Evolutionary conservation across 2,888 invertebrate species (phyloP).

Genomic region (Lamellibrachia columna): DNA sequence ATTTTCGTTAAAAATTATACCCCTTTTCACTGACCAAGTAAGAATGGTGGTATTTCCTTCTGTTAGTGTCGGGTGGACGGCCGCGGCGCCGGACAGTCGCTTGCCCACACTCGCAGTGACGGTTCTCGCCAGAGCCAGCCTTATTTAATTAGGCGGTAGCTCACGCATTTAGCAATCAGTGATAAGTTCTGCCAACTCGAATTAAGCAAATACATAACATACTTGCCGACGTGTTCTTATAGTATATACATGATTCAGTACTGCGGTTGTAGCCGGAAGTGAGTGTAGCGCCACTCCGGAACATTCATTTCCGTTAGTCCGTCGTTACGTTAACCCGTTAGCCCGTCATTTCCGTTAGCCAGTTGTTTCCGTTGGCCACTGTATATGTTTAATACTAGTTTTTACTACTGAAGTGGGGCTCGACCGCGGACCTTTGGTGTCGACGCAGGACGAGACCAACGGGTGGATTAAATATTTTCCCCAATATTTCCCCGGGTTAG

Average conservation of each 20-base stretch:
- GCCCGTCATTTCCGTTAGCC: background rate
- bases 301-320: background rate
- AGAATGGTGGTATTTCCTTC: background rate
- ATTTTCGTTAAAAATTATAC: no score
- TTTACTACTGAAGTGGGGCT: background rate
- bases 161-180: background rate
- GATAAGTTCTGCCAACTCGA: background rate
- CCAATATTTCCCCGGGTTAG: background rate
- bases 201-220: background rate
- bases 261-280: background rate
- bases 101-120: background rate
- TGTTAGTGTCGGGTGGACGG: background rate
- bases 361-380: background rate
- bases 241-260: background rate
- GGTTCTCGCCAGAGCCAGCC: background rate
- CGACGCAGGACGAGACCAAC: background rate
- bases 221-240: background rate
- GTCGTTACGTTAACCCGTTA: background rate
- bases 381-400: background rate
- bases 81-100: background rate
- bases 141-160: background rate
- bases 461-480: background rate
- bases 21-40: background rate
- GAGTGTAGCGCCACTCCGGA: background rate
- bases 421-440: background rate